Conservation (phyloP, 2,797 vertebrate genomes). For the Malurus leucopterus region DNA sequence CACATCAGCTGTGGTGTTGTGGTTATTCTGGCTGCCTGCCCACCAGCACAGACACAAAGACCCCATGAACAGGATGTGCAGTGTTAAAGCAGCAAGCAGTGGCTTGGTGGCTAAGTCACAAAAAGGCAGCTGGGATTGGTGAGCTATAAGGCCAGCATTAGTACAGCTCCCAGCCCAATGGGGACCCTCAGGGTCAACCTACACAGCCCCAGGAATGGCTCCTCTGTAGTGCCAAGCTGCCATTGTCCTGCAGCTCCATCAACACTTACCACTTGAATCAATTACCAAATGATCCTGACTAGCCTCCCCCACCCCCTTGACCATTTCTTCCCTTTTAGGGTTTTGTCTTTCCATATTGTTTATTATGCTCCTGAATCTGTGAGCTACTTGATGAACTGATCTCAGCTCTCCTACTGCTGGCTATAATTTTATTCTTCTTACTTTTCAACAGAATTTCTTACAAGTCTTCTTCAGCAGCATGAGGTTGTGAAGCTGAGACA, state of each 20-base stretch:
- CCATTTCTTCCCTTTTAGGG: not conserved
- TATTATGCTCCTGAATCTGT: not conserved
- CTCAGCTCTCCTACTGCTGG: not conserved
- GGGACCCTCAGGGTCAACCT: not conserved
- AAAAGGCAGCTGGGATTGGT: not conserved
- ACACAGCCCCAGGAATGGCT: not conserved
- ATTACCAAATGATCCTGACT: not conserved
- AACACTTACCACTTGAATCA: rapidly evolving
- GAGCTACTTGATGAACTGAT: not conserved
- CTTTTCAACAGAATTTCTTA: not conserved
- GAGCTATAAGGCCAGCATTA: not conserved
- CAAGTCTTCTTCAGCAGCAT: not conserved
- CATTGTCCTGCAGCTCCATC: not conserved
- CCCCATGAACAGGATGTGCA: not conserved
- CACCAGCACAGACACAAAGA: not conserved
- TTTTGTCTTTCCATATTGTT: not conserved
- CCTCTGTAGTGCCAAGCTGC: not conserved
- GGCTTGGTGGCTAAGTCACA: not conserved
- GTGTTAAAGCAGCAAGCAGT: not conserved
- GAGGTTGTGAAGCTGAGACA: not conserved
- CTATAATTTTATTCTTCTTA: not conserved
- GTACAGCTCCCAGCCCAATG: not conserved
- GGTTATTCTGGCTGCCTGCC: not conserved
- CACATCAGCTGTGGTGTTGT: not conserved
- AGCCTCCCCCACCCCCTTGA: not conserved